Base-by-base conservation (phyloP, 2,113 vertebrate species). In the Motacilla tschutschensis region DNA sequence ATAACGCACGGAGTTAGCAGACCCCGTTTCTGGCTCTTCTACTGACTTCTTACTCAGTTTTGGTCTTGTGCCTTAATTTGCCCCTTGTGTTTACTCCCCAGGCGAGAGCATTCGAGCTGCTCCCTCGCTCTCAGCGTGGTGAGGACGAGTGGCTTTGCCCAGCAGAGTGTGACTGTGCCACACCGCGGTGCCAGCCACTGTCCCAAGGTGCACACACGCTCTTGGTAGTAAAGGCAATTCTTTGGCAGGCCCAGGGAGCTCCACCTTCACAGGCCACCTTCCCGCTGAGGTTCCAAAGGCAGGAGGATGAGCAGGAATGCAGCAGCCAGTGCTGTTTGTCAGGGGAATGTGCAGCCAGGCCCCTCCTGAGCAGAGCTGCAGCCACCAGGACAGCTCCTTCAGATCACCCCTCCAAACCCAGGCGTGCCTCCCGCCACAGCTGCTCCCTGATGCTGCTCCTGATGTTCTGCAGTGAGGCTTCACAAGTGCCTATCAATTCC, bases 111-210 rank as follows among this genome's bases (percentile, higher is more conserved):
- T 8, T 33, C 0, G 0, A 59, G 87, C 51, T 28, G 0, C 59
- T 58, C 54, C 47, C 58, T 18, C 5, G 0, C 53, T 20, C 47
- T 6, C 46, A 5, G 5, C 0, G 8, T 0, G 18, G 44, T 2
- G 54, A 54, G 65, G 74, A 41, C 10, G 26, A 48, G 6, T 2
- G 76, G 21, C n/a, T n/a, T 9, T 33, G 83, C 80, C 26, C 71
- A 21, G 3, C 25, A 4, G 4, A 4, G 53, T 0, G 26, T 17
- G 15, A 1, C 50, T 2, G 51, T 16, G 79, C 63, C 60, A 6
- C 3, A 0, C n/a, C 0, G 2, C 0, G 4, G 51, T 0, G 1
- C 6, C 28, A 26, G 5, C 5, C 75, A 0, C 51, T 0, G 3
- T 1, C 8, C 70, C 2, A 51, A 0, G 22, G 5, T 16, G 44